phyloP scores from a whole-genome alignment of 2,888 invertebrate species.

The Eupsilia transversa region DNA sequence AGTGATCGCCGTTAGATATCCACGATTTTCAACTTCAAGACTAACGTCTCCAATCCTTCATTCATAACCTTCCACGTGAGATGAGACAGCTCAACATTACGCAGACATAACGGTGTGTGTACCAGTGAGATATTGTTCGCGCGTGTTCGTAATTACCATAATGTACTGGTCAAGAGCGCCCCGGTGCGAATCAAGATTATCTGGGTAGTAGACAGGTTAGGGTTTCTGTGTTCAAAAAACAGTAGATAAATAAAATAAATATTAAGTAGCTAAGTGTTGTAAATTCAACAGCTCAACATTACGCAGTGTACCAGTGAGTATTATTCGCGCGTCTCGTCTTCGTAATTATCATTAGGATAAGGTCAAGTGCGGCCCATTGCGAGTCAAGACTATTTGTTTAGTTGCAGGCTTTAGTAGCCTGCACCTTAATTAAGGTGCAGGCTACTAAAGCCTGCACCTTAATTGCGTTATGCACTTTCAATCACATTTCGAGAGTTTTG shows the following conservation, averaged over 20 bases:
- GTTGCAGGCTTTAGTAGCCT: no score
- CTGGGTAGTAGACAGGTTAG: conserved; percentile 26
- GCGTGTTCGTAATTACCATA: conserved; percentile 40
- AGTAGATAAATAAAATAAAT: neutral
- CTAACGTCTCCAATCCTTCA: neutral
- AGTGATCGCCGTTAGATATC: no score
- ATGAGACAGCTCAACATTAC: conserved; percentile 21
- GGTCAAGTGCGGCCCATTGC: conserved; percentile 50
- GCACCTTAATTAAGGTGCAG: no score
- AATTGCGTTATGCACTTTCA: no score
- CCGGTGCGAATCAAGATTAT: conserved; percentile 29
- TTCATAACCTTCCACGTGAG: neutral
- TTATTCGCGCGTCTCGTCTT: conserved; percentile 10
- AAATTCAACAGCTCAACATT: conserved; percentile 5
- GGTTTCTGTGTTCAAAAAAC: conserved; percentile 24
- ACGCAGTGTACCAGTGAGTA: conserved; percentile 38
- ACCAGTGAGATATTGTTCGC: conserved; percentile 44
- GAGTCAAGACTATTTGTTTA: conserved; percentile 20
- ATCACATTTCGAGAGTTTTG: no score
- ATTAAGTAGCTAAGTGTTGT: neutral
- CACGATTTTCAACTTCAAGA: neutral
- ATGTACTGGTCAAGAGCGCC: conserved; percentile 54
- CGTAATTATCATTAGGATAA: conserved; percentile 38
- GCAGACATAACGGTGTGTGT: conserved; percentile 38
- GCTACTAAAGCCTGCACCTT: no score